Base-by-base conservation (phyloP, 2,888 invertebrate genomes). In the Zygaena filipendulae region DNA sequence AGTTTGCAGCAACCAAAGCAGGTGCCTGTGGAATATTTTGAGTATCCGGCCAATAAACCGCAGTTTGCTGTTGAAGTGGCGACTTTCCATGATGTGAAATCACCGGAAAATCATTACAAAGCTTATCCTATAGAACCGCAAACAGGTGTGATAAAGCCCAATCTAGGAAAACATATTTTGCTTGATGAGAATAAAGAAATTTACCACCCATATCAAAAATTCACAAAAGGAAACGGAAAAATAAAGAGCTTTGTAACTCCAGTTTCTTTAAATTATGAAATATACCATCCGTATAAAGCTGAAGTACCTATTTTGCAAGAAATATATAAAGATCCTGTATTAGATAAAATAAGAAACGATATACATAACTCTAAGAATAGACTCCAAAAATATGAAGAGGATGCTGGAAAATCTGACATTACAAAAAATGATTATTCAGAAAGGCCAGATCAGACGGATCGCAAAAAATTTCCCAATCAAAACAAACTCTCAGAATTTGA, bases 231-330 rank as follows among this genome's bases (percentile, higher is more conserved):
- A 21, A 50, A 54, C 35, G 47, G 53, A 27, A 44, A 47, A 19
- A 27, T 31, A 6, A 32, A 38, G 3, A 35, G 34, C 11, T 44
- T 53, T 19, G 54, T 51, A 1, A 45, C 46, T 14, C 75, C 79
- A 3, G 47, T 45, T 4, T 46, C 59, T 2, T 54, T 55, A 3
- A 59, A 58, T 24, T 77, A 70, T 45, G 70, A 77, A 50, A 51
- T 74, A 3, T 77, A 59, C 28, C 77, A 80, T 42, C 79, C 80
- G 1, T 80, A 80, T 24, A 54, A 70, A 47, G 58, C 57, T 1
- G 77, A 79, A 40, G 61, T 61, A 35, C 68, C 67, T 9, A 61
- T 60, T 3, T 47, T 79, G 21, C 53, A 69, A 38, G 47, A 55
- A 10, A 48, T 77, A 21, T 69, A 75, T 25, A 61, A 60, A 42